phyloP scores from a whole-genome alignment of 2,888 invertebrate species.

The Oscheius sp. region DNA sequence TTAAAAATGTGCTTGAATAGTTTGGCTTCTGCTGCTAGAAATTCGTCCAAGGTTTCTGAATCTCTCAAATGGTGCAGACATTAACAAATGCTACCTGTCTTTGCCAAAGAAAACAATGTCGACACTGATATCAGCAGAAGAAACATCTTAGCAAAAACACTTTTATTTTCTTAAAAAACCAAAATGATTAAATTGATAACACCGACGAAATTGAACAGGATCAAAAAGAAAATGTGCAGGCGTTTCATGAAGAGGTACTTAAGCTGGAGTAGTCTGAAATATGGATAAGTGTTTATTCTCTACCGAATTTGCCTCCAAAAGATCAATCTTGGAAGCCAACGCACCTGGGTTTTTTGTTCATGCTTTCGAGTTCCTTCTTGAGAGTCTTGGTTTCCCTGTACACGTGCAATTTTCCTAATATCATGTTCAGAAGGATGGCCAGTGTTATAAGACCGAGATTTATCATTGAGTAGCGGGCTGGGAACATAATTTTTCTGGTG shows the following conservation, averaged over 20 bases:
- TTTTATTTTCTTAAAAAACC: conserved; percentile 2
- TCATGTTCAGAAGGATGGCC: conserved; percentile 13
- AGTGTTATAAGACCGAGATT: conserved; percentile 21
- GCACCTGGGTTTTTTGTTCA: not conserved
- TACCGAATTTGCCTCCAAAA: too few relatives aligned
- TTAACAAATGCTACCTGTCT: not conserved
- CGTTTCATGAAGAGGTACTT: conserved; percentile 6
- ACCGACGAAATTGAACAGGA: not conserved
- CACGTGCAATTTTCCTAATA: conserved; percentile 6
- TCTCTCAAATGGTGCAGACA: not conserved
- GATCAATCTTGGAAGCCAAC: too few relatives aligned
- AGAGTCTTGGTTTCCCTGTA: not conserved
- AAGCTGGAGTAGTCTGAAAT: not conserved
- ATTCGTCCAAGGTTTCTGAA: conserved; percentile 10
- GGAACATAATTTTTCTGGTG: not conserved
- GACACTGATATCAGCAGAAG: not conserved
- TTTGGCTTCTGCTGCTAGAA: not conserved
- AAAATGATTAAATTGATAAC: conserved; percentile 20
- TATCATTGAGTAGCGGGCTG: conserved; percentile 18
- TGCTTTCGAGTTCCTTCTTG: conserved; percentile 2
- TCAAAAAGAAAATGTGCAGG: conserved; percentile 6
- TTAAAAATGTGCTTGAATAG: not conserved
- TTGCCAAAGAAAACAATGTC: not conserved
- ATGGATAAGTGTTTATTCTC: not conserved
- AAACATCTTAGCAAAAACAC: not conserved